phyloP scores from a whole-genome alignment of 2,113 vertebrate genomes.

The Prochilodus magdalenae region DNA sequence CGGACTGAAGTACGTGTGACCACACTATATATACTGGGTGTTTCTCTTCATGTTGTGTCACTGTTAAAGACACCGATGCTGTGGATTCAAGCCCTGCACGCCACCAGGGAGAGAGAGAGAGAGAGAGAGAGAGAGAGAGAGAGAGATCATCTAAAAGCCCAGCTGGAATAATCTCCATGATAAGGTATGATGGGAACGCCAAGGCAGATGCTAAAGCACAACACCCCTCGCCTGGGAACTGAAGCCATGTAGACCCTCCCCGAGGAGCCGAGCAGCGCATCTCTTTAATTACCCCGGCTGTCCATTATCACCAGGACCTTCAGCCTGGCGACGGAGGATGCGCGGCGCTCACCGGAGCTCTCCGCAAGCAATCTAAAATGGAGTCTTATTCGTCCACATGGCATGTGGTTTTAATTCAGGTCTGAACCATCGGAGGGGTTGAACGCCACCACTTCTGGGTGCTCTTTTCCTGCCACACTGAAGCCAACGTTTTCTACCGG shows the following conservation, averaged over 20 bases:
- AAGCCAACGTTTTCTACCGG: constrained; percentile 69
- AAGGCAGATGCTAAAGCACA: constrained; percentile 68
- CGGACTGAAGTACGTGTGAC: constrained; percentile 19
- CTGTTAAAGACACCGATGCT: constrained; percentile 15
- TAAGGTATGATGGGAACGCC: constrained; percentile 51
- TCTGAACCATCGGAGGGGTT: constrained; percentile 51
- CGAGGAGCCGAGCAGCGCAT: constrained; percentile 5
- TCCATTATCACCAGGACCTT: neutral
- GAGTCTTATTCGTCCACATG: constrained; percentile 23
- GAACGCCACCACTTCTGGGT: constrained; percentile 67
- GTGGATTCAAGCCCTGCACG: constrained; percentile 23
- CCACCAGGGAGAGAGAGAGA: constrained; percentile 12
- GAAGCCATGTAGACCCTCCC: constrained; percentile 44
- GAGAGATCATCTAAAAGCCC: constrained; percentile 7
- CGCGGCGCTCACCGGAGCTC: constrained; percentile 19
- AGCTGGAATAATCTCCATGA: constrained; percentile 23
- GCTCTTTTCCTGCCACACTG: constrained; percentile 62
- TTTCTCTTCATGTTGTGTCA: constrained; percentile 29
- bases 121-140: neutral
- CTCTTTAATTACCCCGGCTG: constrained; percentile 12
- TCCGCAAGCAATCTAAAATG: constrained; percentile 28
- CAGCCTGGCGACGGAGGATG: neutral
- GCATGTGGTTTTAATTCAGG: constrained; percentile 28
- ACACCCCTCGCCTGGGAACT: constrained; percentile 64
- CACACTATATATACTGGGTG: constrained; percentile 22